Conservation (phyloP, 1,140 invertebrate genomes). For the Proctacanthus coquilletti region DNA sequence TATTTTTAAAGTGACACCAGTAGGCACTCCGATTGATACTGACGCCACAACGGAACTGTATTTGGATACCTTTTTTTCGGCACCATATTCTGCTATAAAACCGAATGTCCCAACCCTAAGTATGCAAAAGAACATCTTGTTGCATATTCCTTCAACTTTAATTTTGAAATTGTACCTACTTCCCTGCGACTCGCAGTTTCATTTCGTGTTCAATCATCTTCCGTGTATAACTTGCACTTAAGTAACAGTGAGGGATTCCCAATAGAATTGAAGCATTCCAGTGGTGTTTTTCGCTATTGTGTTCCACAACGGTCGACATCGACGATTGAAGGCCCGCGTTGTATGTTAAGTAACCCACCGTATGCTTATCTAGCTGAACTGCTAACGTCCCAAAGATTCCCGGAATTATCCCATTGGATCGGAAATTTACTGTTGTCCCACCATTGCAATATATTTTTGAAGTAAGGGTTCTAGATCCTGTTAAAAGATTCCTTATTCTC, state of each 20-base stretch:
- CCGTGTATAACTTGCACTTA: constrained; percentile 56
- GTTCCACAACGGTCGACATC: constrained; percentile 62
- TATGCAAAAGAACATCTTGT: constrained; percentile 10
- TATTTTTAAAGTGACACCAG: constrained; percentile 75
- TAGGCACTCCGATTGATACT: constrained; percentile 66
- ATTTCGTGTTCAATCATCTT: constrained; percentile 63
- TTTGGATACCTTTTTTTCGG: constrained; percentile 82
- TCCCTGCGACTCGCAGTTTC: constrained; percentile 56
- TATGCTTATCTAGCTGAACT: constrained; percentile 68
- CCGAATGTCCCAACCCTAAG: constrained; percentile 73
- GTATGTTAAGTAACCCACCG: constrained; percentile 74
- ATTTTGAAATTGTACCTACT: constrained; percentile 40
- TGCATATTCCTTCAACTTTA: constrained; percentile 4
- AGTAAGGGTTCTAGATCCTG: constrained; percentile 45
- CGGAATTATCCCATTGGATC: constrained; percentile 49
- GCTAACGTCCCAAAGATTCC: constrained; percentile 53
- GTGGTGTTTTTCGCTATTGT: constrained; percentile 51
- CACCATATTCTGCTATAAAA: constrained; percentile 72
- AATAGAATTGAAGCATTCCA: constrained; percentile 55
- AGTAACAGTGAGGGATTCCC: constrained; percentile 63
- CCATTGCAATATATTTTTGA: constrained; percentile 56
- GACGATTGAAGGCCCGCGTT: constrained; percentile 48
- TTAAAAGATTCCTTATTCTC: too few species aligned
- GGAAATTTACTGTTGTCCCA: constrained; percentile 53
- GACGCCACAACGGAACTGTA: constrained; percentile 76